Evolutionary conservation across 2,113 vertebrate genomes (phyloP).

Genomic region (Acrocephalus kingi): DNA sequence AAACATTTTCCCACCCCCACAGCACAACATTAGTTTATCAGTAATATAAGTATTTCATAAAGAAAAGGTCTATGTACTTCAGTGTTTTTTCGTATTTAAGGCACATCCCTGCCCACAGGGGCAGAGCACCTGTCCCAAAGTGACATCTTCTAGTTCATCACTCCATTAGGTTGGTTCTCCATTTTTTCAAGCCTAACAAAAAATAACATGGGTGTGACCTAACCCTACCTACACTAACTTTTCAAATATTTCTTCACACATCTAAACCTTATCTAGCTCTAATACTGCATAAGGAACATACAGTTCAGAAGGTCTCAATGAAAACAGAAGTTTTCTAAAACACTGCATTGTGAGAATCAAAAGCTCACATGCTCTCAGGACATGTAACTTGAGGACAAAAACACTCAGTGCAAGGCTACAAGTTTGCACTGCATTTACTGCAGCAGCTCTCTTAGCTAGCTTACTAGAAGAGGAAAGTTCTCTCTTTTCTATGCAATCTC

Average conservation of each 20-base stretch:
- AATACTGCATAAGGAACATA: not conserved
- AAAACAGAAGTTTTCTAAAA: not conserved
- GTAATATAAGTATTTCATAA: not conserved
- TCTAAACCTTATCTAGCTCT: not conserved
- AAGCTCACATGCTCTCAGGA: rapidly evolving
- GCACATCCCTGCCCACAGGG: not conserved
- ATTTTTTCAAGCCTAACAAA: not conserved
- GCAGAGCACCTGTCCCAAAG: not conserved
- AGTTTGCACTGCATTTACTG: not conserved
- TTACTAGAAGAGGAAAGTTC: not conserved
- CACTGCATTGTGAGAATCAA: not conserved
- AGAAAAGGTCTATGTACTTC: not conserved
- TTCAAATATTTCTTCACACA: not conserved
- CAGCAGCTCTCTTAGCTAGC: not conserved
- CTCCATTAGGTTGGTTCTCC: not conserved
- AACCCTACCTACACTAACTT: not conserved
- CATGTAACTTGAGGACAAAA: not conserved
- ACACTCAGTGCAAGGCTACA: not conserved
- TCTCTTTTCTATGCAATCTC: not conserved
- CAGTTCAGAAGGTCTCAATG: not conserved
- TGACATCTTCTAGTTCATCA: not conserved
- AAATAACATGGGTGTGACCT: not conserved
- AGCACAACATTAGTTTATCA: not conserved
- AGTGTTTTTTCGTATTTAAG: not conserved
- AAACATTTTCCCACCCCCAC: not conserved